These are phyloP conservation scores for Caiman crocodilus DNA, from an alignment of 2,797 vertebrate genomes.

Conservation along the genomic window DNA sequence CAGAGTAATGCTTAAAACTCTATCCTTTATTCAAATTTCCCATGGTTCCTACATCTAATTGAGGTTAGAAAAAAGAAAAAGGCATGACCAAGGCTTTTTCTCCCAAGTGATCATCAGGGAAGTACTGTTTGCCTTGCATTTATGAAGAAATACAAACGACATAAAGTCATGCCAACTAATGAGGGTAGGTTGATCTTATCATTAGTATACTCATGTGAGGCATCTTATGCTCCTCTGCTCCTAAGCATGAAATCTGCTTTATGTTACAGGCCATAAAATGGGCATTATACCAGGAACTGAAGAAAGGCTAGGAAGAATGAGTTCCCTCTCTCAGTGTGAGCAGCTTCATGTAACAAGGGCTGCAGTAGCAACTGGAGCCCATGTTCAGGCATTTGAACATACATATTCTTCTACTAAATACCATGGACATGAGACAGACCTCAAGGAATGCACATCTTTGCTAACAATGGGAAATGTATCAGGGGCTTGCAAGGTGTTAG, in stretches of 20 bases:
- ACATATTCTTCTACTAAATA: background rate
- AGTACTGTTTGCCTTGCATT: background rate
- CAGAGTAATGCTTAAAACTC: background rate
- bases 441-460: background rate
- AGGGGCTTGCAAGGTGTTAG: too few species aligned
- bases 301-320: background rate
- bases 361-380: background rate
- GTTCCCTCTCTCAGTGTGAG: background rate
- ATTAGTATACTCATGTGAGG: background rate
- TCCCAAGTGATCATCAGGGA: background rate
- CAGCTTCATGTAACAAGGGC: background rate
- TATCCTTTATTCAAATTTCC: background rate
- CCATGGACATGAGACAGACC: accelerated
- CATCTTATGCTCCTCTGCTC: background rate
- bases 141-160: background rate
- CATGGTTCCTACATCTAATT: background rate
- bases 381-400: background rate
- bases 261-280: background rate
- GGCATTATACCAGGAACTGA: background rate
- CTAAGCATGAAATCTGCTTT: background rate
- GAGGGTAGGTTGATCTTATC: background rate
- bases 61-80: background rate
- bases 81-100: background rate
- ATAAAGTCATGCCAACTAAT: background rate
- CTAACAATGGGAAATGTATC: background rate